These are phyloP conservation scores for Pollenia griseotomentosa DNA, from an alignment of 2,888 invertebrate genomes.

Conservation along the genomic window DNA sequence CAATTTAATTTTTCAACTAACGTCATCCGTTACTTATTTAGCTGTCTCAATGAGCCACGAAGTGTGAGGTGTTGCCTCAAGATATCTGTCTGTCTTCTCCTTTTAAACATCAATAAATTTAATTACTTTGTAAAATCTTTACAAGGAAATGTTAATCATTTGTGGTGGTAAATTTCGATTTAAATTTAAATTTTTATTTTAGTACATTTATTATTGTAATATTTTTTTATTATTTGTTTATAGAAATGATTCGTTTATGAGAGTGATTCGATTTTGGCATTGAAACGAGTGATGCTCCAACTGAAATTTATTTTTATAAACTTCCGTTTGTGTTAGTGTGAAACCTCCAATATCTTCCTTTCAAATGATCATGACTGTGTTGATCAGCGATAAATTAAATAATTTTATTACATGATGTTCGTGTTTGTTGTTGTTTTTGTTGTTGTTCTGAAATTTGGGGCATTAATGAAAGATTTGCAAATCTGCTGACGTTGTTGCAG, in stretches of 20 bases:
- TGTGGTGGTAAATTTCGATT: not conserved
- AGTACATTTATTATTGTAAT: not conserved
- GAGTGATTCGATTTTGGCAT: constrained; percentile 35
- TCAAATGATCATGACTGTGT: constrained; percentile 17
- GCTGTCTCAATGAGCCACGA: not conserved
- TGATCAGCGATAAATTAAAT: constrained; percentile 51
- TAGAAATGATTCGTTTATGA: constrained; percentile 37
- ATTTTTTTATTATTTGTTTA: not conserved
- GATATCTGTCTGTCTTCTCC: not conserved
- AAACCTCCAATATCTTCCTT: constrained; percentile 24
- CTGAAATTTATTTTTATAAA: constrained; percentile 22
- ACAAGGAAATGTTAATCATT: constrained; percentile 42
- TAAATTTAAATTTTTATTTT: not conserved
- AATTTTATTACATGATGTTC: constrained; percentile 40
- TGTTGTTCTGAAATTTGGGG: constrained; percentile 3
- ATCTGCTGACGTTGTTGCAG: constrained; percentile 24
- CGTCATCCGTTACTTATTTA: too few relatives aligned
- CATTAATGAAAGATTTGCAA: not conserved
- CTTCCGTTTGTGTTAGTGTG: constrained; percentile 43
- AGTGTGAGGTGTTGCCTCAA: not conserved
- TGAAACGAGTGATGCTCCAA: not conserved
- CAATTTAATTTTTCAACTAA: too few relatives aligned
- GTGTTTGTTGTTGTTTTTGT: not conserved
- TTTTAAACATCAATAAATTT: constrained; percentile 5
- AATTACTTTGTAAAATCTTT: constrained; percentile 6